Evolutionary conservation across 2,113 vertebrate genomes (phyloP).

Genomic region (Cottus gobio): DNA sequence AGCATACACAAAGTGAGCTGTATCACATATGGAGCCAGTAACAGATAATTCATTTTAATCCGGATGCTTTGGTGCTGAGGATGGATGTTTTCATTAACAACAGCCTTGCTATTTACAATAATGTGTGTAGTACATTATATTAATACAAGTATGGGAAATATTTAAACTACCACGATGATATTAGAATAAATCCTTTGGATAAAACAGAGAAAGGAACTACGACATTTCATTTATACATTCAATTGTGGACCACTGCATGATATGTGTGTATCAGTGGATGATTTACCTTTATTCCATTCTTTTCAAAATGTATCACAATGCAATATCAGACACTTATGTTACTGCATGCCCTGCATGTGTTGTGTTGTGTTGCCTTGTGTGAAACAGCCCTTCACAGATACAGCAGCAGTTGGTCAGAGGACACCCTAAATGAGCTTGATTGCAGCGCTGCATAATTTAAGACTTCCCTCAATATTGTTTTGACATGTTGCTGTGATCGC

Average conservation of each 20-base stretch:
- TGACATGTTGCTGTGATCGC: constrained; percentile 63
- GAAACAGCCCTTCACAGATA: constrained; percentile 7
- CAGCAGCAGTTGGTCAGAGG: constrained; percentile 36
- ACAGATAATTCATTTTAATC: background rate
- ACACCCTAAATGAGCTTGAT: constrained; percentile 56
- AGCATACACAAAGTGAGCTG: background rate
- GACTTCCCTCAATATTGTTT: constrained; percentile 74
- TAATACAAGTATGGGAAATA: background rate
- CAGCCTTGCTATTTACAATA: background rate
- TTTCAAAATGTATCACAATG: background rate
- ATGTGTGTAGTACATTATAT: background rate
- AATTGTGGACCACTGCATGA: background rate
- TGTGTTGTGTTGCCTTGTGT: background rate
- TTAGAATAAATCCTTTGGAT: background rate
- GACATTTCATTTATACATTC: background rate
- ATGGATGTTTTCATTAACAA: too few relatives aligned
- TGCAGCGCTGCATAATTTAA: constrained; percentile 76
- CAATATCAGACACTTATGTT: background rate
- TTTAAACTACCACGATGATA: background rate
- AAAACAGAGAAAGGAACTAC: background rate
- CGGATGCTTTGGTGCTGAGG: background rate
- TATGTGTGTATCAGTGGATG: background rate
- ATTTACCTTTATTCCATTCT: background rate
- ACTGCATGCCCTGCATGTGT: background rate
- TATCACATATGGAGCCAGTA: background rate